Base-by-base conservation (phyloP, 2,797 vertebrate genomes). In the Clarias laeviceps region DNA sequence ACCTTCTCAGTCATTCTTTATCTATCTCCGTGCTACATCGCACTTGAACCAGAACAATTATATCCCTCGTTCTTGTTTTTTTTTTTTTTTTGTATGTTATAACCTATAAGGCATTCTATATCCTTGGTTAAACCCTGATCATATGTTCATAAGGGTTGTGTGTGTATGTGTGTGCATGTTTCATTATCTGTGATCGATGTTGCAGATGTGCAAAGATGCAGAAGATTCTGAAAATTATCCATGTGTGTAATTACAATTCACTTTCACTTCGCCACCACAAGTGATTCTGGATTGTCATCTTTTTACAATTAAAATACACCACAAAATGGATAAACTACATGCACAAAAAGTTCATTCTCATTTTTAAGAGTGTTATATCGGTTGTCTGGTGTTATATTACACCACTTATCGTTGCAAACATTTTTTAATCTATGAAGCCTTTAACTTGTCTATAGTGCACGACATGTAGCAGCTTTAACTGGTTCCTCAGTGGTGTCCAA, bases 221-320 rank as follows among this genome's bases (percentile, higher is more conserved):
- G 61, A 85, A 82, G 86, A 87, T 73, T 82, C 83, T 11, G 5
- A 85, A 88, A 88, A 72, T 69, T 74, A n/a, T 84, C 34, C 65
- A 86, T 78, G 87, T 82, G 74, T 88, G 85, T 89, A 87, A 87
- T 90, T 90, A 79, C 50, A 72, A 82, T 57, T 87, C 88, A 86
- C 87, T 82, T 70, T 80, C 34, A 64, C 34, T 69, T 87, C 50
- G 70, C 62, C 29, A 68, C 34, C 27, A 24, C 69, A 66, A 34
- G 66, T 29, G 74, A 59, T 80, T 80, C 27, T 11, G 18, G 8
- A 57, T 54, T 14, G 29, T 29, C 37, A 4, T 32, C n/a, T 56
- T 17, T 34, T 37, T 70, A 54, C 27, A 74, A 74, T 29, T 45
- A 74, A 37, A 50, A 73, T n/a, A 72, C 69, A 22, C 40, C 37